Evolutionary conservation across 2,797 vertebrate genomes (phyloP).

Genomic region (Sebastes variabilis): DNA sequence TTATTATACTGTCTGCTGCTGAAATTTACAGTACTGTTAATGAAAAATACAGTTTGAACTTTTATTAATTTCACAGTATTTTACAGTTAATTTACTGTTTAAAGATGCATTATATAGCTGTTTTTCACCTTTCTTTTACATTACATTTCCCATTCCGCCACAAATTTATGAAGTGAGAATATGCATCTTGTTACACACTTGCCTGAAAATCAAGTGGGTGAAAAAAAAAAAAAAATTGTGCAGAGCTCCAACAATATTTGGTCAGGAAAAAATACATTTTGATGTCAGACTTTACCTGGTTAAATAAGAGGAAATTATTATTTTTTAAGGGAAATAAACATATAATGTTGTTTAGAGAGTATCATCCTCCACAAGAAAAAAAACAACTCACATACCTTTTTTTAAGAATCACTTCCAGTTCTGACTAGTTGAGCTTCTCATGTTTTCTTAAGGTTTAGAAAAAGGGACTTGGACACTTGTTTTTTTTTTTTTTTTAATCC

Average conservation of each 20-base stretch:
- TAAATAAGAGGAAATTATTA: neutral
- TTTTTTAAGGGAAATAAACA: neutral
- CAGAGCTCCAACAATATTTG: conserved; percentile 7
- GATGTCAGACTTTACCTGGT: neutral
- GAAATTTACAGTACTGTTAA: too few relatives aligned
- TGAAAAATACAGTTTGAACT: too few relatives aligned
- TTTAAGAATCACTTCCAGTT: conserved; percentile 11
- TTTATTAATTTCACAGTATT: too few relatives aligned
- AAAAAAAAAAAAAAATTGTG: conserved; percentile 31
- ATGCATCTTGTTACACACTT: conserved; percentile 72
- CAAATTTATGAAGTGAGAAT: conserved; percentile 83
- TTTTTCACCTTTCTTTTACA: too few relatives aligned
- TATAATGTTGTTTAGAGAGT: neutral
- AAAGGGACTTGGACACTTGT: conserved; percentile 51
- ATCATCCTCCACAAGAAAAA: neutral
- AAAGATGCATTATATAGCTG: too few relatives aligned
- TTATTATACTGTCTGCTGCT: too few relatives aligned
- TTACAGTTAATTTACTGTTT: too few relatives aligned
- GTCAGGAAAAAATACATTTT: neutral
- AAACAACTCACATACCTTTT: neutral
- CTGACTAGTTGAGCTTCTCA: conserved; percentile 23
- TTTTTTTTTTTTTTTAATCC: conserved; percentile 48
- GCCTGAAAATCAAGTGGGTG: conserved; percentile 43
- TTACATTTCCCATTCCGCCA: conserved; percentile 74
- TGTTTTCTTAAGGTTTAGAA: conserved; percentile 47